Evolutionary conservation across 2,888 invertebrate genomes (phyloP), one percentile per base, ranked within the genome.

Genomic region (Pseudanteris insignis): DNA sequence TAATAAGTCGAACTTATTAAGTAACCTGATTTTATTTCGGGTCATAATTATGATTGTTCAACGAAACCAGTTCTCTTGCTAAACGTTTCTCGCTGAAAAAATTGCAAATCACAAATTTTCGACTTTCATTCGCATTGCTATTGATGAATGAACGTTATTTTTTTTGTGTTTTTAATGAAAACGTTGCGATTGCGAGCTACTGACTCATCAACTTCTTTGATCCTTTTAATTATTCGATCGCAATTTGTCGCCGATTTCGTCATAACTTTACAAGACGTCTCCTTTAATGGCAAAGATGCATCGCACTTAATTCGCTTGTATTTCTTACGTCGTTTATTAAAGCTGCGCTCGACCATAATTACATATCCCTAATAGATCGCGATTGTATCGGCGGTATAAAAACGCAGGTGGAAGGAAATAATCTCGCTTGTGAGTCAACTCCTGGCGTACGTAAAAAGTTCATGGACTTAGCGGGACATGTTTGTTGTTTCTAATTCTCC

Each of bases 191-290:
- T n/a, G n/a, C n/a, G 11, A 43, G 13, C 28, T 11, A 32, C 44
- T 40, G 44, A 30, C 50, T 47, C 48, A 55, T 48, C 32, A 29
- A 15, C 37, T 48, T 24, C 26, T 55, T 41, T 41, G 36, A 51
- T 53, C 43, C 43, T 47, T 57, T 55, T 61, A 54, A 55, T 60
- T 54, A 54, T 48, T 54, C 38, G 33, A 48, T 38, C 54, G 36
- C 60, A 60, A 60, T 61, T 61, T 54, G 54, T 54, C 54, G 38
- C 34, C 15, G 15, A 12, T 54, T 61, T 55, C 61, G 40, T 50
- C 50, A 60, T 13, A 44, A 41, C 29, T 9, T 11, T 24, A 10
- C 2, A 15, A 26, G 48, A 40, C 43, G 43, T 36, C 21, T 53
- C 47, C 54, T 61, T 55, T 55, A 55, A 55, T 40, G 46, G 46